Conservation (phyloP, 2,888 invertebrate genomes). For the Sarcophaga caerulescens region DNA sequence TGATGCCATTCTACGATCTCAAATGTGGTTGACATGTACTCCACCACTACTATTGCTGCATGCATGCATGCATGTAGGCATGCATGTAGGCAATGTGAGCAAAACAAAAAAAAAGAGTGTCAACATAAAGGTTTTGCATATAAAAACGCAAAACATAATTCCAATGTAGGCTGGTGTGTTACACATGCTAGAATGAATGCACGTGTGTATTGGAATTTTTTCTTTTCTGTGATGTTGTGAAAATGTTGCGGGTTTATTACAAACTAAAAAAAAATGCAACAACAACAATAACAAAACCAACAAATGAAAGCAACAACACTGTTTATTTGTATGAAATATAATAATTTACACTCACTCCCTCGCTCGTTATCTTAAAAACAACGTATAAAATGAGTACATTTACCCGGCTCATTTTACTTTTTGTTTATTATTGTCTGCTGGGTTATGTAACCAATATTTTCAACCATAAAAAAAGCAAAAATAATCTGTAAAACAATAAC, state of each 20-base stretch:
- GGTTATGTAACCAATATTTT: too few relatives aligned
- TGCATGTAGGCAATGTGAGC: neutral
- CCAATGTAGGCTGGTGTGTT: constrained; percentile 24
- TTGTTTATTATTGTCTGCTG: too few relatives aligned
- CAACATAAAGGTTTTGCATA: neutral
- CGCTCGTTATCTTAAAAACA: too few relatives aligned
- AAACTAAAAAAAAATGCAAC: neutral
- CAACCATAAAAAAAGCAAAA: too few relatives aligned
- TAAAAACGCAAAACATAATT: too few relatives aligned
- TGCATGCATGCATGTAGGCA: neutral
- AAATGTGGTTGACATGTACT: constrained; percentile 58
- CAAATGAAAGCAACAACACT: constrained; percentile 6
- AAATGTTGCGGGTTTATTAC: constrained; percentile 40
- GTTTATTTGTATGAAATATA: constrained; percentile 57
- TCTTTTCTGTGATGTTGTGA: constrained; percentile 23
- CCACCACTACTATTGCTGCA: neutral
- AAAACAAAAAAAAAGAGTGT: neutral
- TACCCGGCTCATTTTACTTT: too few relatives aligned
- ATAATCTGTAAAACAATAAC: constrained; percentile 28
- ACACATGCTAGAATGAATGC: neutral
- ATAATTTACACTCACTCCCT: neutral
- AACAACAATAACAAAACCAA: neutral
- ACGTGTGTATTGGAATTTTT: neutral
- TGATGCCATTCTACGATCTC: constrained; percentile 45
- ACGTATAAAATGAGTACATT: too few relatives aligned